Percentiles rank a stretch among this genome's conserved stretches.
Evolutionary conservation across 2,797 vertebrate genomes (phyloP).

Genomic region (Oreortyx pictus): DNA sequence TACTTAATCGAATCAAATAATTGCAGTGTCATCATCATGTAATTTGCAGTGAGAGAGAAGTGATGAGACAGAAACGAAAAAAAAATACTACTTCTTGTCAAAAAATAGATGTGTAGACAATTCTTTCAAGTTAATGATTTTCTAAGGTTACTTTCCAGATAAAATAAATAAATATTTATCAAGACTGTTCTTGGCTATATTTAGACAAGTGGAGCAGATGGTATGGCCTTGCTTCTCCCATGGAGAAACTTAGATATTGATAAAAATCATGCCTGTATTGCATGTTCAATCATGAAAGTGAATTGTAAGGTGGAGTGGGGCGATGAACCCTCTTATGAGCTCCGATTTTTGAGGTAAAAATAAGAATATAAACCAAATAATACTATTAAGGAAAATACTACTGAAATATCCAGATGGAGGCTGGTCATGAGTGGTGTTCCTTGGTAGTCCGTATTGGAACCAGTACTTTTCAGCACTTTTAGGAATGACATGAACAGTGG

Average conservation of each 20-base stretch:
- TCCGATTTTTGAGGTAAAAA: not conserved
- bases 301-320: accelerated
- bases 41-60: not conserved
- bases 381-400: not conserved
- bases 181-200: not conserved
- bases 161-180: not conserved
- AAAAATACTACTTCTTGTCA: conserved; percentile 11
- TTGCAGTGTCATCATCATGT: not conserved
- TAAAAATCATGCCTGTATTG: not conserved
- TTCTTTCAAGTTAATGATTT: not conserved
- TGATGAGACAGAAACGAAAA: conserved; percentile 25
- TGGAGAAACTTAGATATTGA: not conserved
- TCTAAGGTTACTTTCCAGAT: not conserved
- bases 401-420: not conserved
- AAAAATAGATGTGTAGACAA: conserved; percentile 4
- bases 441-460: too few relatives aligned
- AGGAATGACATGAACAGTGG: too few relatives aligned
- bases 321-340: not conserved
- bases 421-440: too few relatives aligned
- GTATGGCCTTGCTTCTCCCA: not conserved
- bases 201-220: conserved; percentile 30
- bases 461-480: too few relatives aligned
- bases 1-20: conserved; percentile 19
- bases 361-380: not conserved
- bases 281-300: not conserved